Conservation (phyloP, 2,113 vertebrate species). For the Pteropus alecto region DNA sequence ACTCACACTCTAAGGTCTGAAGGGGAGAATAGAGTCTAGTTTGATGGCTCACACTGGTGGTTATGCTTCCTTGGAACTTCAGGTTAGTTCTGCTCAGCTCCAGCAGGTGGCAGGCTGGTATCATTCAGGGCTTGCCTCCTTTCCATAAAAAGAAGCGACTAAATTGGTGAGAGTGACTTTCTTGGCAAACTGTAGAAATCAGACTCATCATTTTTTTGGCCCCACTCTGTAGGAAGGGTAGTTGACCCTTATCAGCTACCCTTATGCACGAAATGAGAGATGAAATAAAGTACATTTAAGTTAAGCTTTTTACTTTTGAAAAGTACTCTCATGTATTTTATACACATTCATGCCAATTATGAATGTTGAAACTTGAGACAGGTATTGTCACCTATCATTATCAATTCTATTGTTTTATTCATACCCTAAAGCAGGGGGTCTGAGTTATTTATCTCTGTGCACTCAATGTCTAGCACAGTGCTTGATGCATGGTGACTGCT, state of each 20-base stretch:
- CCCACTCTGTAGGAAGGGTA: neutral
- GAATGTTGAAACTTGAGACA: neutral
- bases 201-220: neutral
- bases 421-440: neutral
- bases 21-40: neutral
- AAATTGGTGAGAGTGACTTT: neutral
- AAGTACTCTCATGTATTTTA: neutral
- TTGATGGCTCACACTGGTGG: neutral
- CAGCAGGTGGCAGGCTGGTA: slow-evolving; percentile 68
- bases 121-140: neutral
- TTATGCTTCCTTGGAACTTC: rapidly evolving
- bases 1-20: neutral
- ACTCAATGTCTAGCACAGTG: neutral
- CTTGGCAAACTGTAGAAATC: neutral
- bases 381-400: neutral
- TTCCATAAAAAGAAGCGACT: neutral
- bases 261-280: neutral
- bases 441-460: neutral
- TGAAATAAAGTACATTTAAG: neutral
- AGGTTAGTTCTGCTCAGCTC: neutral
- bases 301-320: neutral
- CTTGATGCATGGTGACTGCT: neutral
- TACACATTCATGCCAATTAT: neutral
- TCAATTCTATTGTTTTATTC: neutral
- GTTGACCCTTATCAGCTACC: neutral